Evolutionary conservation across 2,888 invertebrate genomes (phyloP).

Genomic region (Lithophane ornitopus): DNA sequence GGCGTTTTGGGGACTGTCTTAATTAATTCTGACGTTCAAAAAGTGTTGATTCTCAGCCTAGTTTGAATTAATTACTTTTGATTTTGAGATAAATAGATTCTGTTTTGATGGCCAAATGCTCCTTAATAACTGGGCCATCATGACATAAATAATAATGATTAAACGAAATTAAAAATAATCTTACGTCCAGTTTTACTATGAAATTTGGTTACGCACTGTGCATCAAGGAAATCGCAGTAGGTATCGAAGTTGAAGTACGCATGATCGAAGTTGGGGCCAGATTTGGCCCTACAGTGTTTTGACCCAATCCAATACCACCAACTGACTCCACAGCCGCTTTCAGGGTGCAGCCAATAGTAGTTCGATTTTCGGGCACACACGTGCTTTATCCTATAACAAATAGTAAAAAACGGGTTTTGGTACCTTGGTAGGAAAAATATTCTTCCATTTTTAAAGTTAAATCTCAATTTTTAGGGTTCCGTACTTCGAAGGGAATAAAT

Average conservation of each 20-base stretch:
- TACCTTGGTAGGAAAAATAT: background rate
- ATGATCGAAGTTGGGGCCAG: background rate
- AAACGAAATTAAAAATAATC: background rate
- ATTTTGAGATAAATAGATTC: background rate
- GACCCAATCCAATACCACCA: background rate
- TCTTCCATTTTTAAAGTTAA: background rate
- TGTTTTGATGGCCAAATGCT: background rate
- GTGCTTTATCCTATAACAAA: background rate
- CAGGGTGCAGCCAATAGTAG: fast-evolving
- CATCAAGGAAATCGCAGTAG: constrained; percentile 9
- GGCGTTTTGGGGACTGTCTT: background rate
- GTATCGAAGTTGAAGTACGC: background rate
- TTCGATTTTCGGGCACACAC: background rate
- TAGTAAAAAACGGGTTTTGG: background rate
- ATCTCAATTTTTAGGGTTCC: background rate
- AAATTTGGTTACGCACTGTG: background rate
- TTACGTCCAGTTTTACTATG: fast-evolving
- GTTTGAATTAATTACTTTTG: background rate
- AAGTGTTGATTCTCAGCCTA: too few relatives aligned
- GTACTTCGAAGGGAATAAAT: background rate
- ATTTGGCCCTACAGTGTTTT: fast-evolving
- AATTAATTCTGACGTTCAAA: background rate
- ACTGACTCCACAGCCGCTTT: background rate
- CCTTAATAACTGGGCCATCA: too few relatives aligned
- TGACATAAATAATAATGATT: background rate